phyloP scores from a whole-genome alignment of 2,888 invertebrate genomes.

The Mantis religiosa region DNA sequence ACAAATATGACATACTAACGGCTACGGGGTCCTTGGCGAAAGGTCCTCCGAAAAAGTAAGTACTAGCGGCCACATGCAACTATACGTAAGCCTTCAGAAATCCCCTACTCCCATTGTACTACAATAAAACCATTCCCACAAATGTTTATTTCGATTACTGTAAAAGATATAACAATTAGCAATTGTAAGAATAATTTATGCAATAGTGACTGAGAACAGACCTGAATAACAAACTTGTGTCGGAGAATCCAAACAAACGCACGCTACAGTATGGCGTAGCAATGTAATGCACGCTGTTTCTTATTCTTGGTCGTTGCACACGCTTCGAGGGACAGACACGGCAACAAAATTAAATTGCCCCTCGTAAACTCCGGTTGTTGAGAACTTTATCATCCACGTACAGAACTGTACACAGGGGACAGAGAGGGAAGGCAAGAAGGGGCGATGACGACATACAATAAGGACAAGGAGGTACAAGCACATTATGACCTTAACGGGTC shows the following conservation, averaged over 20 bases:
- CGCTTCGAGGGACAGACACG: background rate
- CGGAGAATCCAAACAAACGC: background rate
- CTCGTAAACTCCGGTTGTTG: background rate
- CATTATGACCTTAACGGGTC: background rate
- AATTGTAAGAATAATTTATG: no score
- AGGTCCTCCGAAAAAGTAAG: no score
- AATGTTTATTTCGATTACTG: no score
- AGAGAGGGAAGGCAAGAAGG: background rate
- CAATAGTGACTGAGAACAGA: no score
- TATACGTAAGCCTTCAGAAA: no score
- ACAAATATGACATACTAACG: no score
- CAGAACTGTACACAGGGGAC: background rate
- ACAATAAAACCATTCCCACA: no score
- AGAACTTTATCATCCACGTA: background rate
- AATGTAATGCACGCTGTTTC: background rate
- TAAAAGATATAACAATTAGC: no score
- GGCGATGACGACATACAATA: no score
- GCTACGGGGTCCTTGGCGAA: no score
- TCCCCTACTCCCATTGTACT: no score
- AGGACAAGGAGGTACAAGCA: background rate
- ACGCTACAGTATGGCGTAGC: background rate
- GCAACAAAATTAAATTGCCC: background rate
- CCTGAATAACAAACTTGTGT: background rate
- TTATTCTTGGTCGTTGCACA: background rate
- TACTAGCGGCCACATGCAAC: no score